These are phyloP conservation scores for Nebria salina DNA, from an alignment of 2,888 invertebrate genomes.

Conservation along the genomic window DNA sequence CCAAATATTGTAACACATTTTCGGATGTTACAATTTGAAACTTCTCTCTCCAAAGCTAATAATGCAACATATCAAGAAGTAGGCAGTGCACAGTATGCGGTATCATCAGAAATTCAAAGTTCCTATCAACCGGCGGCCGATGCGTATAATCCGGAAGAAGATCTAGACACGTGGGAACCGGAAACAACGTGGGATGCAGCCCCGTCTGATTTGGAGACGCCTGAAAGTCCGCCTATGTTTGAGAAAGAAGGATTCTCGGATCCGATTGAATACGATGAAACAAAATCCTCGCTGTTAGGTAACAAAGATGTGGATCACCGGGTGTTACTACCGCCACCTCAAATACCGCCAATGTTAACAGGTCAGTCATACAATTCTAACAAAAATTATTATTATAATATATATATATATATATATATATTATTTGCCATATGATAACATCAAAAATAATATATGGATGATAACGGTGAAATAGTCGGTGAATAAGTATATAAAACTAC, in stretches of 20 bases:
- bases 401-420: neutral
- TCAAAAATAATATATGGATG: too few relatives aligned
- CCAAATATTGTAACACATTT: neutral
- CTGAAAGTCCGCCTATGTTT: slow-evolving; percentile 73
- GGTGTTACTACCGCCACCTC: slow-evolving; percentile 65
- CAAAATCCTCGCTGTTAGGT: slow-evolving; percentile 55
- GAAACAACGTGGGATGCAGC: slow-evolving; percentile 57
- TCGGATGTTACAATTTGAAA: neutral
- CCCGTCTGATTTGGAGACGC: slow-evolving; percentile 66
- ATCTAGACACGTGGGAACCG: slow-evolving; percentile 63
- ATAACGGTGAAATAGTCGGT: too few relatives aligned
- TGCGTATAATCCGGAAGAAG: slow-evolving; percentile 62
- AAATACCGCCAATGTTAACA: slow-evolving; percentile 29
- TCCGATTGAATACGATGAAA: slow-evolving; percentile 72
- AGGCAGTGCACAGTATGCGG: slow-evolving; percentile 27
- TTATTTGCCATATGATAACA: too few relatives aligned
- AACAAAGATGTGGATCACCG: slow-evolving; percentile 69
- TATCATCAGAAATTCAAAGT: slow-evolving; percentile 45
- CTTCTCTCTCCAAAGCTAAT: slow-evolving; percentile 16
- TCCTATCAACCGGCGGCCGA: slow-evolving; percentile 55
- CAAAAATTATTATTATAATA: too few relatives aligned
- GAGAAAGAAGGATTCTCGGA: slow-evolving; percentile 70
- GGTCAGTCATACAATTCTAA: slow-evolving; percentile 18
- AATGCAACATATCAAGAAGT: slow-evolving; percentile 37
- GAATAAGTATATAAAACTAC: too few relatives aligned